Conservation (phyloP, 2,888 invertebrate genomes). For the Platycheirus albimanus region DNA sequence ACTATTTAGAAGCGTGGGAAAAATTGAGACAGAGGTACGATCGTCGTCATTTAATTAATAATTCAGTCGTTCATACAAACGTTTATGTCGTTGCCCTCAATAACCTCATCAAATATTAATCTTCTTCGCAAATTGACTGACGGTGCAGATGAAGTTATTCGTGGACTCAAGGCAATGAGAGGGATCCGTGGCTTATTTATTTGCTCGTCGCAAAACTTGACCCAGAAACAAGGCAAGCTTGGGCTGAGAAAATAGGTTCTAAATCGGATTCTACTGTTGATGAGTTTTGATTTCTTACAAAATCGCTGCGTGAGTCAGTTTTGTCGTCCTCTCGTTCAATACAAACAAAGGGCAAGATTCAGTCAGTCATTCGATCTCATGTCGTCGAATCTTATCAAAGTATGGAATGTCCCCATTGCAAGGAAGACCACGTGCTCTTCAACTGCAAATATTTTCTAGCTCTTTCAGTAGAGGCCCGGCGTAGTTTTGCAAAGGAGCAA, state of each 20-base stretch:
- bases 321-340: background rate
- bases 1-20: too few species aligned
- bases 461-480: conserved; percentile 6
- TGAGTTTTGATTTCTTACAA: too few species aligned
- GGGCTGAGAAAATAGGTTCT: conserved; percentile 10
- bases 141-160: too few species aligned
- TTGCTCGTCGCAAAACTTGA: too few species aligned
- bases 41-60: too few species aligned
- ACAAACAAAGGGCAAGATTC: too few species aligned
- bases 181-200: too few species aligned
- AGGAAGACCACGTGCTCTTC: conserved; percentile 9
- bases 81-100: conserved; percentile 19
- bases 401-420: conserved; percentile 14
- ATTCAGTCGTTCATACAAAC: conserved; percentile 13
- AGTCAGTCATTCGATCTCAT: conserved; percentile 23
- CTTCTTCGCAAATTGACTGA: too few species aligned
- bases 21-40: conserved; percentile 2
- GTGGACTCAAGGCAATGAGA: too few species aligned
- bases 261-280: too few species aligned
- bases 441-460: conserved; percentile 17
- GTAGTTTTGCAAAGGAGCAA: background rate
- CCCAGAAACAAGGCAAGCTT: conserved; percentile 22
- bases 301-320: conserved; percentile 44
- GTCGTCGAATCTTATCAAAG: background rate
- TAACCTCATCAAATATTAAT: too few species aligned